Percentiles rank a stretch among this genome's conserved stretches.
phyloP scores from a whole-genome alignment of 2,113 vertebrate species.

The Phylloscopus trochiloides region DNA sequence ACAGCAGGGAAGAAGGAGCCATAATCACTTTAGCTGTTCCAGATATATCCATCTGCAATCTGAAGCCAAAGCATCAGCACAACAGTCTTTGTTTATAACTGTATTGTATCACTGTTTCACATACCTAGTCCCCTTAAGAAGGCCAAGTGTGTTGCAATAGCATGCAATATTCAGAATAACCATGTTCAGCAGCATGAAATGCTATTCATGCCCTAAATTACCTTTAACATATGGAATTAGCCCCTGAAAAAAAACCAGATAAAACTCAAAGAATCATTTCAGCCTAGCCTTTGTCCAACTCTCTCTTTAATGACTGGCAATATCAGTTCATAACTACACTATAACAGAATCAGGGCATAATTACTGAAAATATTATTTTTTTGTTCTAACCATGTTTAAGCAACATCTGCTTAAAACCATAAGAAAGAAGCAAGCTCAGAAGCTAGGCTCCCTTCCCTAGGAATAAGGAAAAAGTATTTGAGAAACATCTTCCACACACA shows the following conservation, averaged over 20 bases:
- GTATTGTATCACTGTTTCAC: rapidly evolving
- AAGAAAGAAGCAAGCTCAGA: neutral
- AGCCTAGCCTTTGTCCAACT: neutral
- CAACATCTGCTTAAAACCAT: neutral
- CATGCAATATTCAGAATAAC: neutral
- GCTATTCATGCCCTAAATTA: neutral
- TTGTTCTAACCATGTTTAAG: neutral
- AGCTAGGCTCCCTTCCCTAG: neutral
- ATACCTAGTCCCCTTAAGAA: neutral
- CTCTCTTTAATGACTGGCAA: neutral
- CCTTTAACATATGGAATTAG: neutral
- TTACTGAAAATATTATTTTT: neutral
- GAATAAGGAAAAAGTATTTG: neutral
- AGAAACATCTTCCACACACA: neutral
- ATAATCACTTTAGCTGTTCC: neutral
- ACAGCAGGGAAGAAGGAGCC: neutral
- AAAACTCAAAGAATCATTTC: neutral
- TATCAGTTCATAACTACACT: neutral
- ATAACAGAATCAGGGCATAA: neutral
- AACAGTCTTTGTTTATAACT: neutral
- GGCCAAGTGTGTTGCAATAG: neutral
- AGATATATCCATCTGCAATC: neutral
- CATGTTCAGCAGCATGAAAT: neutral
- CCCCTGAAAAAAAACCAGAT: neutral
- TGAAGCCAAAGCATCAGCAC: neutral